These are phyloP conservation scores for Notechis scutatus DNA, from an alignment of 2,113 vertebrate species.

Conservation along the genomic window DNA sequence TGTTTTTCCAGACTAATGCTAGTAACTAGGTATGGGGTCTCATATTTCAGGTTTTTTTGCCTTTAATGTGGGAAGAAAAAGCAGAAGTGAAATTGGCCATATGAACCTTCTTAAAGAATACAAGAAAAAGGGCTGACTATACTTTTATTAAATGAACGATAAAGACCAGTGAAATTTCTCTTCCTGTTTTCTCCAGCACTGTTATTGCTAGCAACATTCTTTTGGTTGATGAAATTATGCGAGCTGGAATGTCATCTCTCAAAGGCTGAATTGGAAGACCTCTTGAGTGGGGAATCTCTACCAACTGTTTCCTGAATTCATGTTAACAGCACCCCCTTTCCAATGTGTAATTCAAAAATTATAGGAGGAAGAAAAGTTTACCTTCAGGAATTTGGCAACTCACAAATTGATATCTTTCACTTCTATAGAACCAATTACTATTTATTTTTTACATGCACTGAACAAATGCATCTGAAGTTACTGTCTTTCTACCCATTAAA, in stretches of 20 bases:
- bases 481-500: constrained; percentile 77
- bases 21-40: neutral
- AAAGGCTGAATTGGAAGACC: constrained; percentile 80
- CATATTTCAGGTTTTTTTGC: neutral
- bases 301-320: neutral
- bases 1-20: neutral
- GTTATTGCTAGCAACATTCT: constrained; percentile 97
- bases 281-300: neutral
- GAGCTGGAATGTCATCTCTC: constrained; percentile 96
- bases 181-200: constrained; percentile 71
- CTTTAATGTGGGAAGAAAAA: neutral
- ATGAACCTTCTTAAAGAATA: neutral
- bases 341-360: constrained; percentile 26
- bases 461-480: constrained; percentile 54
- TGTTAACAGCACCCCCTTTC: neutral
- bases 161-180: accelerated
- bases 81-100: neutral
- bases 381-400: constrained; percentile 17
- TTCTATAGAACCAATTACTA: constrained; percentile 74
- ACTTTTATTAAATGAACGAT: neutral
- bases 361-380: neutral
- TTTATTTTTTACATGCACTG: constrained; percentile 78
- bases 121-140: neutral
- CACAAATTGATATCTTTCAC: constrained; percentile 34
- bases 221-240: constrained; percentile 97